phyloP scores from a whole-genome alignment of 1,140 invertebrate species.

The Drosophila ananassae region DNA sequence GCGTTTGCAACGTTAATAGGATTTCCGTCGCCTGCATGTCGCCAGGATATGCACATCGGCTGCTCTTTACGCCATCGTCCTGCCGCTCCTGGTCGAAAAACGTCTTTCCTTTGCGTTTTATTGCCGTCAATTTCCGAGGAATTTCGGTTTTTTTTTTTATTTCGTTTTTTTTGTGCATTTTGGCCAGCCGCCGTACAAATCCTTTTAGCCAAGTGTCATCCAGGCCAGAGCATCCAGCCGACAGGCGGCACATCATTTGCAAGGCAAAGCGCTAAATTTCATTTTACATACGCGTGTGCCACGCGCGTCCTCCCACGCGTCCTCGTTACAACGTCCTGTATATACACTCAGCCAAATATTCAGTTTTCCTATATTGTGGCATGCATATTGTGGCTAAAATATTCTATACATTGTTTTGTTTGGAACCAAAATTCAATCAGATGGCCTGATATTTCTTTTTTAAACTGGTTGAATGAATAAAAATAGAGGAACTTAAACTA shows the following conservation, averaged over 20 bases:
- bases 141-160: constrained; percentile 31
- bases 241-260: constrained; percentile 72
- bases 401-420: neutral
- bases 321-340: constrained; percentile 28
- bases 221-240: constrained; percentile 27
- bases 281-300: constrained; percentile 61
- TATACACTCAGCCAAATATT: constrained; percentile 7
- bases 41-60: constrained; percentile 51
- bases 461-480: neutral
- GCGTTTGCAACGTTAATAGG: constrained; percentile 83
- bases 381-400: neutral
- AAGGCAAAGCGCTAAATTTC: constrained; percentile 82
- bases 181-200: constrained; percentile 69
- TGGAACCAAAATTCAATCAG: neutral
- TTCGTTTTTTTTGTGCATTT: constrained; percentile 39
- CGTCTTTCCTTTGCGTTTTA: constrained; percentile 71
- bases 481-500: neutral
- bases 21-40: constrained; percentile 59
- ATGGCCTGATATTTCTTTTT: neutral
- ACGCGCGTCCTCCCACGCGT: constrained; percentile 42
- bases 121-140: constrained; percentile 74
- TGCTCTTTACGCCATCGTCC: constrained; percentile 6
- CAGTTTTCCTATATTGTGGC: neutral
- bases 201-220: constrained; percentile 76
- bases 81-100: constrained; percentile 45